Percentiles rank a stretch among this genome's conserved stretches.
These are phyloP conservation scores for Madoqua kirkii DNA, from an alignment of 2,113 vertebrate genomes.

Conservation along the genomic window DNA sequence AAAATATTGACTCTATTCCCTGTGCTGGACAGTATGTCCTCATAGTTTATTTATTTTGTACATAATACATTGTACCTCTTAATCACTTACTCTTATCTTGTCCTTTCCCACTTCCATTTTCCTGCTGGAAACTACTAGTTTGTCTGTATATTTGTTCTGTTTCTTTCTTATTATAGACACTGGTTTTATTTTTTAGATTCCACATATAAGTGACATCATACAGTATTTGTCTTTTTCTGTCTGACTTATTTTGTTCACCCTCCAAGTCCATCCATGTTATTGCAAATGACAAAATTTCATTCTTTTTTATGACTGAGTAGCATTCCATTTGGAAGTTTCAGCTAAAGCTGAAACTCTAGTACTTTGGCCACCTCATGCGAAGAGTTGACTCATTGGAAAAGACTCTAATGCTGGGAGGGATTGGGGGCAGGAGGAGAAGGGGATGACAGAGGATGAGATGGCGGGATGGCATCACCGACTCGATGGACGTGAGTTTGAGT, in stretches of 20 bases:
- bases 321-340: not conserved
- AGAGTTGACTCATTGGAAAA: no score
- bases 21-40: not conserved
- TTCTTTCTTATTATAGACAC: not conserved
- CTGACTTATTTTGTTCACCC: not conserved
- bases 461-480: no score
- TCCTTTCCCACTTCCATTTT: not conserved
- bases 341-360: no score
- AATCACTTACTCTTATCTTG: not conserved
- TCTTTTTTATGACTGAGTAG: not conserved
- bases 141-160: not conserved
- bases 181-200: not conserved
- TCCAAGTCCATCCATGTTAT: not conserved
- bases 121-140: not conserved
- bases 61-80: not conserved
- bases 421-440: no score
- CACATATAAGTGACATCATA: not conserved
- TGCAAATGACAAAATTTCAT: not conserved
- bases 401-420: no score
- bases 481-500: accelerated
- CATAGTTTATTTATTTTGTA: not conserved
- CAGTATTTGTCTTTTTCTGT: not conserved
- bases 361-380: no score
- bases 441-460: no score
- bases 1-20: not conserved